A percentile compares a stretch with the other conserved stretches of the same genome.
Evolutionary conservation across 2,888 invertebrate species (phyloP).

Genomic region (Pseudococcus longispinus): DNA sequence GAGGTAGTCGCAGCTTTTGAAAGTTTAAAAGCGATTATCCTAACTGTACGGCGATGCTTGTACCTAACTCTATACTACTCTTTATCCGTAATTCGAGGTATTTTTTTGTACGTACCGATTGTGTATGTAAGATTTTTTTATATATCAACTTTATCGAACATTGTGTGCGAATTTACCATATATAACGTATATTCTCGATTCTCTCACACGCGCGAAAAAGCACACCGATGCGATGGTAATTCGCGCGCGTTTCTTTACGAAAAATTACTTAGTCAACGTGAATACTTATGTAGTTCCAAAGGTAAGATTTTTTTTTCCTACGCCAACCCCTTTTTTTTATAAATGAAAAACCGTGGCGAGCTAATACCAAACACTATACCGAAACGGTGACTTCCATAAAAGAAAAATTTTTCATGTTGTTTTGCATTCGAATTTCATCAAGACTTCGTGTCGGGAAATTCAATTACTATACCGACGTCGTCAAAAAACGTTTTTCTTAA

Average conservation of each 20-base stretch:
- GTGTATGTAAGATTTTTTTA: constrained; percentile 3
- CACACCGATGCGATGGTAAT: background rate
- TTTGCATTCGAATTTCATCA: constrained; percentile 6
- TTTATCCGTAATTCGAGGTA: constrained; percentile 23
- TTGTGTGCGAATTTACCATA: background rate
- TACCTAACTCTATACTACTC: background rate
- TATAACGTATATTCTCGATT: background rate
- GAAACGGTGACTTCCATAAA: background rate
- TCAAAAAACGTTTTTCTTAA: background rate
- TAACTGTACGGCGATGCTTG: constrained; percentile 9
- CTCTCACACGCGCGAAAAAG: background rate
- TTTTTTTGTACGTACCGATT: constrained; percentile 23
- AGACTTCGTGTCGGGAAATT: constrained; percentile 4
- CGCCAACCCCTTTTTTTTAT: background rate
- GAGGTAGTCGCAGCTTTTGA: constrained; percentile 49
- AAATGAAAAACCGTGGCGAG: background rate
- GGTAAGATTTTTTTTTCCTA: background rate
- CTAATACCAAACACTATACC: background rate
- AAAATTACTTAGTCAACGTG: background rate
- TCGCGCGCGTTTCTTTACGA: background rate
- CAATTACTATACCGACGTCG: background rate
- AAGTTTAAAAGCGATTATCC: constrained; percentile 54
- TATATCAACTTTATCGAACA: background rate
- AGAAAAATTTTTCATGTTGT: constrained; percentile 8
- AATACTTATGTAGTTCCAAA: background rate